These are phyloP conservation scores for Onychomys leucogaster DNA, from an alignment of 2,797 vertebrate genomes.

Conservation along the genomic window DNA sequence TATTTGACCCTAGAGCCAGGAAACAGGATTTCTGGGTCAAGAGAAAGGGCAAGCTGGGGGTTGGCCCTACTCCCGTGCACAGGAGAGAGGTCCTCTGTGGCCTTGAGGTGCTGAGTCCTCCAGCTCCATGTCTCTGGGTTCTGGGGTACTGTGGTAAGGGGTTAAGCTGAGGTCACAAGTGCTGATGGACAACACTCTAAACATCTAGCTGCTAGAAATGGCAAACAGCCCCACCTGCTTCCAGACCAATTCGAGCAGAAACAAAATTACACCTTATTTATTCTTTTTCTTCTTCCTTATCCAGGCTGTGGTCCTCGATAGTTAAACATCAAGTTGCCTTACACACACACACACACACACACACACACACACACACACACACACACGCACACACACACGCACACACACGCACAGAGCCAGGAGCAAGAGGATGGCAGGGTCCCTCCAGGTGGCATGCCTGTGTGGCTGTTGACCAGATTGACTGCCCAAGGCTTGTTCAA, in stretches of 20 bases:
- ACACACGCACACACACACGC: background rate
- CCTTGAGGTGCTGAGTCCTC: background rate
- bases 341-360: background rate
- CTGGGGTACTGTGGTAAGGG: background rate
- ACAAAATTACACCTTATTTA: slow-evolving; percentile 69
- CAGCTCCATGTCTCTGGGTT: background rate
- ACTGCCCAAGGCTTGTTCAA: slow-evolving; percentile 74
- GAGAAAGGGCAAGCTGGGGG: no score
- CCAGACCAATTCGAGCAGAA: background rate
- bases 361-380: background rate
- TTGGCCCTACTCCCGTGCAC: background rate
- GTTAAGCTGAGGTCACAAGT: background rate
- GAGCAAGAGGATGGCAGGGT: background rate
- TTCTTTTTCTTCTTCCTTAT: slow-evolving; percentile 68
- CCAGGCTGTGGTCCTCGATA: slow-evolving; percentile 38
- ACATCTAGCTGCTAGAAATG: slow-evolving; percentile 25
- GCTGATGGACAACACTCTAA: slow-evolving; percentile 54
- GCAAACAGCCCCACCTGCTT: slow-evolving; percentile 26
- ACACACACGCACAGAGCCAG: background rate
- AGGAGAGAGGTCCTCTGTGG: background rate
- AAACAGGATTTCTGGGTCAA: background rate
- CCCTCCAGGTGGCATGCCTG: slow-evolving; percentile 71
- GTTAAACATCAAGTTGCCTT: slow-evolving; percentile 80
- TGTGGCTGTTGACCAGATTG: slow-evolving; percentile 77
- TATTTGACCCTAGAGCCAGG: background rate